Base-by-base conservation (phyloP, 2,797 vertebrate genomes). In the Nothura maculosa region DNA sequence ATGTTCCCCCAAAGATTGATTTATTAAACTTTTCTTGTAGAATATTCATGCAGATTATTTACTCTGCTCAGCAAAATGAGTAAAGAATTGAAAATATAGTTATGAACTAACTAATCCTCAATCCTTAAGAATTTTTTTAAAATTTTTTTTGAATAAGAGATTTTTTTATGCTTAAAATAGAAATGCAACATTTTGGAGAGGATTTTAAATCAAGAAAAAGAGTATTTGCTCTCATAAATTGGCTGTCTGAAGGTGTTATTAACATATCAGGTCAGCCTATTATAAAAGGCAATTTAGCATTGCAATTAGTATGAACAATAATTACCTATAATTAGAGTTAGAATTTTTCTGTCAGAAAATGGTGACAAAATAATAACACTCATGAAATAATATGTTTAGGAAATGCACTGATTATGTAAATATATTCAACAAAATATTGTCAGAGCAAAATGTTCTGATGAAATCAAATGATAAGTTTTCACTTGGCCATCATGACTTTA, bases 181-280 rank as follows among this genome's bases (percentile, higher is more conserved):
- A 43, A 17, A 14, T 2, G 52, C 7, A 69, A 22, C 0, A 10
- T 63, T 24, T 69, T 52, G 1, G 1, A 6, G 28, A 52, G 24
- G 3, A 20, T 82, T 47, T 10, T 38, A 76, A 86, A 69, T 55
- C 4, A 32, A 70, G 27, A 19, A 55, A 69, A 74, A 78, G 6
- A 55, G 0, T 38, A 27, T 6, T 79, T 86, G 54, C n/a, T 62
- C 81, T 45, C 38, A 24, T 2, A 48, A 83, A 75, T 5, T 34
- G 3, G 1, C 9, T 25, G 2, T 42, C 27, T 69, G 70, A 76
- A 87, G 36, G 1, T 43, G 12, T 60, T 83, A 50, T 36, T 89
- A 83, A 42, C 16, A 28, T 74, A 12, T 17, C 21, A 70, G 8
- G 24, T 36, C 2, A 58, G 6, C 11, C 5, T 36, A 48, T 72